Evolutionary conservation across 1,140 invertebrate species (phyloP).

Genomic region (Pseudomyrmex pallidus): DNA sequence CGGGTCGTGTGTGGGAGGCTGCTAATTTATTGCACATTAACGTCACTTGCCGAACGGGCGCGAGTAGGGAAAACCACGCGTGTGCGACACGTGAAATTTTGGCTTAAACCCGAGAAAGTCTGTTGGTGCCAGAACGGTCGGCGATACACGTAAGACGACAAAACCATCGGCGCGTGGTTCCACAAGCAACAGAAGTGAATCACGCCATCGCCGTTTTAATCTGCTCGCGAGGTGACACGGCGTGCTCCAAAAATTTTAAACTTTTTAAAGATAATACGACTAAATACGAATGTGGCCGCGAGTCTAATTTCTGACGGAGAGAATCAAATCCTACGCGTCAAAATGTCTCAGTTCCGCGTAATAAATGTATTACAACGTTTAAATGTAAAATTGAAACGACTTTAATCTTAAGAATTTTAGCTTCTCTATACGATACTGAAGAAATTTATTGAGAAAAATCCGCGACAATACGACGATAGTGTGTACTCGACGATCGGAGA

Average conservation of each 20-base stretch:
- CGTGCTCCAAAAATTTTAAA: neutral
- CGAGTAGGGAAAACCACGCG: constrained; percentile 37
- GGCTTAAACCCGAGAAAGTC: neutral
- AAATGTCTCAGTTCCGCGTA: neutral
- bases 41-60: constrained; percentile 78
- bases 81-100: constrained; percentile 48
- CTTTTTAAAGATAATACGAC: neutral
- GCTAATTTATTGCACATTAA: constrained; percentile 84
- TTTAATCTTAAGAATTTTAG: neutral
- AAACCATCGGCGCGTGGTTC: neutral
- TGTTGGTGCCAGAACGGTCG: neutral
- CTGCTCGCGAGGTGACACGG: neutral
- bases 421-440: neutral
- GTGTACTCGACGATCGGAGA: neutral
- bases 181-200: constrained; percentile 19
- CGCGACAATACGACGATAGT: too few species aligned
- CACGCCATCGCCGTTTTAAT: constrained; percentile 38
- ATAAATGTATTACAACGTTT: neutral
- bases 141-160: constrained; percentile 15
- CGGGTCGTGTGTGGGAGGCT: constrained; percentile 77
- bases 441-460: too few species aligned
- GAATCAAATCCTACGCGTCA: neutral
- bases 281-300: too few species aligned
- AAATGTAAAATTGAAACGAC: constrained; percentile 27
- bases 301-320: neutral